phyloP scores from a whole-genome alignment of 2,888 invertebrate species.

The Orchestes rusci region DNA sequence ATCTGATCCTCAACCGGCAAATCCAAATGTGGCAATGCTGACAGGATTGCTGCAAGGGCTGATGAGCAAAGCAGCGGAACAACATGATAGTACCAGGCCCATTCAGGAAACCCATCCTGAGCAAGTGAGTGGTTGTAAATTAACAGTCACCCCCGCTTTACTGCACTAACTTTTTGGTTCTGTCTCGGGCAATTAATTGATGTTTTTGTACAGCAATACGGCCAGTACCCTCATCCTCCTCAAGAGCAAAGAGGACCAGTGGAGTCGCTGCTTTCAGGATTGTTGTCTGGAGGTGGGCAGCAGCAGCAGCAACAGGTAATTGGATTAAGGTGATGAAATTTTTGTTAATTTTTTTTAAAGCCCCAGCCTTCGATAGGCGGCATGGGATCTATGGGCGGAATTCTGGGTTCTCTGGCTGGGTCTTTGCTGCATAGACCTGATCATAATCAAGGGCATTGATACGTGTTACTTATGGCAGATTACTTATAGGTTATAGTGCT shows the following conservation, averaged over 20 bases:
- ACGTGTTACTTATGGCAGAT: too few species aligned
- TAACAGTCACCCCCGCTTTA: too few species aligned
- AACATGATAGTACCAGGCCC: constrained; percentile 17
- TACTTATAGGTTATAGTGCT: too few species aligned
- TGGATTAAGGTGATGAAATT: not conserved
- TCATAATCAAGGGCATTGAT: too few species aligned
- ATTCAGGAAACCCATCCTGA: constrained; percentile 17
- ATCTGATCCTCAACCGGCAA: not conserved
- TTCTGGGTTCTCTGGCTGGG: constrained; percentile 37
- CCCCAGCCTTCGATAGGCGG: constrained; percentile 36
- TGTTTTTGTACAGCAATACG: constrained; percentile 31
- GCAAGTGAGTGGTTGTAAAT: too few species aligned
- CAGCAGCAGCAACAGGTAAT: constrained; percentile 16
- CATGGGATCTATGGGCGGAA: constrained; percentile 39
- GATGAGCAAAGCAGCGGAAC: constrained; percentile 15
- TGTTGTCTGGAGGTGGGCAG: constrained; percentile 27
- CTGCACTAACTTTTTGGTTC: too few species aligned
- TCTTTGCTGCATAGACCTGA: constrained; percentile 33
- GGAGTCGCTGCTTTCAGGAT: constrained; percentile 29
- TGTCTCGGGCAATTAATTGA: too few species aligned
- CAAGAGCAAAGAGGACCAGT: constrained; percentile 30
- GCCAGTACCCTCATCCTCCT: constrained; percentile 32
- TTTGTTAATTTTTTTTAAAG: constrained; percentile 7
- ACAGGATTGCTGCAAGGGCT: constrained; percentile 16
- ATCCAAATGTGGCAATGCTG: constrained; percentile 13